phyloP scores from a whole-genome alignment of 2,113 vertebrate species.

The Dascyllus trimaculatus region DNA sequence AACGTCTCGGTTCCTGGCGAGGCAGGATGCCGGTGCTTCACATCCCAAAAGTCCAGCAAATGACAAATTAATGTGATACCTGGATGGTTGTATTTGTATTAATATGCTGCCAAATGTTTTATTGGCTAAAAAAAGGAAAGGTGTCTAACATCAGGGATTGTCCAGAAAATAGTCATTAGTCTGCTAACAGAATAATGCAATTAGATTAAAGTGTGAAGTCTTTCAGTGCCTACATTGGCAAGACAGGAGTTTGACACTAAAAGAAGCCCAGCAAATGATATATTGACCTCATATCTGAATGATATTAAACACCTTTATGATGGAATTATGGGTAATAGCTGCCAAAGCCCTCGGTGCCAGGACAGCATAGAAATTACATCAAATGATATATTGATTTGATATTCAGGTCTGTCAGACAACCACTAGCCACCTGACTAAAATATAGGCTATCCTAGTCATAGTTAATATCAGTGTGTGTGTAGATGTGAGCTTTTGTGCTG shows the following conservation, averaged over 20 bases:
- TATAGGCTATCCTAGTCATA: slow-evolving; percentile 45
- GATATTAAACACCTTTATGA: slow-evolving; percentile 58
- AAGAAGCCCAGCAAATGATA: slow-evolving; percentile 49
- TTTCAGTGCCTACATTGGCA: slow-evolving; percentile 23
- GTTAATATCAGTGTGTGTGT: slow-evolving; percentile 45
- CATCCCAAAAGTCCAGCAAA: slow-evolving; percentile 50
- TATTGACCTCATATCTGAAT: slow-evolving; percentile 61
- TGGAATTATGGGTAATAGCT: slow-evolving; percentile 43
- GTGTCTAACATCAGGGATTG: slow-evolving; percentile 24
- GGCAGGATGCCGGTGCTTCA: slow-evolving; percentile 34
- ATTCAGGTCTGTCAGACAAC: slow-evolving; percentile 67
- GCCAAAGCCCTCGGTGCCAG: slow-evolving; percentile 32
- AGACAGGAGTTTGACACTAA: slow-evolving; percentile 20
- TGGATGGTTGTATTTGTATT: slow-evolving; percentile 32
- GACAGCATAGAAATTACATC: slow-evolving; percentile 51
- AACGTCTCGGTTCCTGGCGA: slow-evolving; percentile 28
- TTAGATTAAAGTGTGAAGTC: slow-evolving; percentile 37
- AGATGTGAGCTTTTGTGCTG: background rate
- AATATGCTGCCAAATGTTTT: slow-evolving; percentile 40
- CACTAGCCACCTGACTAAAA: slow-evolving; percentile 60
- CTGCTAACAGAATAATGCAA: slow-evolving; percentile 30
- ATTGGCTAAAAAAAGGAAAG: slow-evolving; percentile 14
- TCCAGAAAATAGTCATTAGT: slow-evolving; percentile 25
- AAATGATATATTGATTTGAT: slow-evolving; percentile 71
- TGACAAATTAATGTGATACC: slow-evolving; percentile 46